A percentile compares a stretch with the other conserved stretches of the same genome.
Conservation (phyloP, 2,113 vertebrate genomes). For the Sander vitreus region DNA sequence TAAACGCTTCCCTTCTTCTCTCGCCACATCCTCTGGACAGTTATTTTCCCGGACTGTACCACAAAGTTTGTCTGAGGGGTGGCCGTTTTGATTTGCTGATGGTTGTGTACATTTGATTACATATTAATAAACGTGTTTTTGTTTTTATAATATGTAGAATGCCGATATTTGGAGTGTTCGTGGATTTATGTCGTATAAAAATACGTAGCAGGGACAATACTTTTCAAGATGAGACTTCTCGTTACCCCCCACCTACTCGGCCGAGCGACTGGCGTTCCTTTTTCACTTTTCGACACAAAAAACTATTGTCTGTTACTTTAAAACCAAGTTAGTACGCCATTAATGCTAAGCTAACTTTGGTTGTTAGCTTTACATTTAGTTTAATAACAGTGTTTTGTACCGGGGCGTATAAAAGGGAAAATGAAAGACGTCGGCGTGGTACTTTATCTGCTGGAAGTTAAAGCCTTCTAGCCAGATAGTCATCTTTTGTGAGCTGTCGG, state of each 20-base stretch:
- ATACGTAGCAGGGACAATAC: rapidly evolving
- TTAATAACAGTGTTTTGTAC: constrained; percentile 17
- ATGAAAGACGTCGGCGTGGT: constrained; percentile 33
- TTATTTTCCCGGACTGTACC: constrained; percentile 79
- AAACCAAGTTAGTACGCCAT: background rate
- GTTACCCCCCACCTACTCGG: background rate
- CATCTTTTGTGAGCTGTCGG: constrained; percentile 39
- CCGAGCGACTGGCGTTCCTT: constrained; percentile 27
- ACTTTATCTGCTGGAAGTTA: constrained; percentile 14
- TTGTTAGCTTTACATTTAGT: background rate
- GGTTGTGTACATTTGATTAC: rapidly evolving
- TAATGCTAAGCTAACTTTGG: background rate
- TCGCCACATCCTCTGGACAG: constrained; percentile 64
- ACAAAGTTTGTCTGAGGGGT: constrained; percentile 76
- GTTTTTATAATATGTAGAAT: background rate
- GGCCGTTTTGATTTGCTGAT: background rate
- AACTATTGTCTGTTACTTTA: constrained; percentile 35
- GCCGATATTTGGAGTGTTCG: rapidly evolving
- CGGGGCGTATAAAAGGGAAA: constrained; percentile 17
- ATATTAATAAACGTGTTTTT: too few relatives aligned
- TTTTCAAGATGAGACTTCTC: background rate
- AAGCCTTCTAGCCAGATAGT: constrained; percentile 36
- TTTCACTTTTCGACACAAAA: constrained; percentile 61
- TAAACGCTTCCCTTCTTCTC: background rate
- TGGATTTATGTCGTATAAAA: rapidly evolving